Conservation (phyloP, 2,113 vertebrate species). For the Atrichornis clamosus region DNA sequence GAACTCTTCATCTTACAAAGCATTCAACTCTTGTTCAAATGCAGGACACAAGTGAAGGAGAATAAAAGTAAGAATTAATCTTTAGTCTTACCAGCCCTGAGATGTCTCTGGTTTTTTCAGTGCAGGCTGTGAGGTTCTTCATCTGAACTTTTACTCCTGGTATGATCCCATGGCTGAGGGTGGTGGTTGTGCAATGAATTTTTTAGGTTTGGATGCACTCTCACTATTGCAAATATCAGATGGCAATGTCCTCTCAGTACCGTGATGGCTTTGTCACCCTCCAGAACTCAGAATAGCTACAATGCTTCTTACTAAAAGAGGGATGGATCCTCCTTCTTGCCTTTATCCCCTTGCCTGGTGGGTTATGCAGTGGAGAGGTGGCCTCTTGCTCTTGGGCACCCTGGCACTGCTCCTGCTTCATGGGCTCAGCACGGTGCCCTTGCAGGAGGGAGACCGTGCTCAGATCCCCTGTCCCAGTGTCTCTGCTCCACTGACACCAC, state of each 20-base stretch:
- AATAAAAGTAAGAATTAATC: not conserved
- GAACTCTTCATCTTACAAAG: not conserved
- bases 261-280: not conserved
- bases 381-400: rapidly evolving
- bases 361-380: not conserved
- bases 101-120: not conserved
- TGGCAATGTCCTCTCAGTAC: rapidly evolving
- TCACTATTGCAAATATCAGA: not conserved
- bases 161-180: not conserved
- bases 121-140: not conserved
- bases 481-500: not conserved
- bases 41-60: not conserved
- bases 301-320: not conserved
- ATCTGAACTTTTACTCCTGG: not conserved
- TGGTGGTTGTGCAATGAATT: not conserved
- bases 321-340: not conserved
- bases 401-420: not conserved
- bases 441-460: not conserved
- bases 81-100: not conserved
- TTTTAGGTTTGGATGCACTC: not conserved
- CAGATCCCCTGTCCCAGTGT: not conserved
- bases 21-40: not conserved
- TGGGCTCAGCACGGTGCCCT: rapidly evolving
- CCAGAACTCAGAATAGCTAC: not conserved
- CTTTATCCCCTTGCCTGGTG: not conserved